These are phyloP conservation scores for Arremon brunneinucha DNA, from an alignment of 2,797 vertebrate genomes.

Conservation along the genomic window DNA sequence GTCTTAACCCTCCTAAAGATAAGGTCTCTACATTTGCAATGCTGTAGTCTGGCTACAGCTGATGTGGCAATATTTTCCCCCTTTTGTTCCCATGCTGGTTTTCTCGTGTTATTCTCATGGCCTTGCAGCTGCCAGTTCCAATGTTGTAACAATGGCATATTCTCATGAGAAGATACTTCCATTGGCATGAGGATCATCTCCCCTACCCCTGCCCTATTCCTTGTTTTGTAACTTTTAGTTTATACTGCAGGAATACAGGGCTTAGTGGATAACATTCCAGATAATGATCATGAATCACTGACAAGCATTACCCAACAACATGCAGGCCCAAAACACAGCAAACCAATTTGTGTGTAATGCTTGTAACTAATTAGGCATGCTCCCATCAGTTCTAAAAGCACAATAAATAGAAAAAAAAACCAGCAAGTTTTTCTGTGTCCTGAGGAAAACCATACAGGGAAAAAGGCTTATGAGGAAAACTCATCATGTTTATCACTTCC, in stretches of 20 bases:
- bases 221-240: not conserved
- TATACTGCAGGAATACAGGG: not conserved
- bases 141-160: not conserved
- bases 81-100: not conserved
- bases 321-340: not conserved
- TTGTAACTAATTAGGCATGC: not conserved
- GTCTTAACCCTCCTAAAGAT: not conserved
- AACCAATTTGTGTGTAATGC: not conserved
- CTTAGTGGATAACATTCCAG: not conserved
- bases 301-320: not conserved
- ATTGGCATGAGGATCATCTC: not conserved
- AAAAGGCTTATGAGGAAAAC: not conserved
- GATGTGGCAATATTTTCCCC: not conserved
- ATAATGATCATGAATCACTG: not conserved
- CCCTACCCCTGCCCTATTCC: fast-evolving
- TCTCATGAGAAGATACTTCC: not conserved
- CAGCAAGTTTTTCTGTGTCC: not conserved
- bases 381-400: not conserved
- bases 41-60: not conserved
- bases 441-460: not conserved
- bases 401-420: not conserved
- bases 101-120: not conserved
- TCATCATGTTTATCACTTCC: not conserved
- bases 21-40: not conserved
- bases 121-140: not conserved